Evolutionary conservation across 2,797 vertebrate genomes (phyloP).

Genomic region (Protonibea diacanthus): DNA sequence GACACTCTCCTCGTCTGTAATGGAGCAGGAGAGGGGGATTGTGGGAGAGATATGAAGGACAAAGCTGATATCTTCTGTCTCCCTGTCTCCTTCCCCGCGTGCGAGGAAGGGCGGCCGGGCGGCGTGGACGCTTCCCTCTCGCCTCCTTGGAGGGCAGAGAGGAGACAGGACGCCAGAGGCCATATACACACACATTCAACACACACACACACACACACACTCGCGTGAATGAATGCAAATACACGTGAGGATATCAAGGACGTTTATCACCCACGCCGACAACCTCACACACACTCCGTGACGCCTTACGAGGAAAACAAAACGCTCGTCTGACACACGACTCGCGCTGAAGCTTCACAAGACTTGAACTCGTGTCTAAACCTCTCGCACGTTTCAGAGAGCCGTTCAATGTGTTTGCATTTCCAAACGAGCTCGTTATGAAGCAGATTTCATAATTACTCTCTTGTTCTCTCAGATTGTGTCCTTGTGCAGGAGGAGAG

Average conservation of each 20-base stretch:
- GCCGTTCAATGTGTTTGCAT: too few relatives aligned
- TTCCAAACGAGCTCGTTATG: too few relatives aligned
- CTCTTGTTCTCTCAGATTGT: too few relatives aligned
- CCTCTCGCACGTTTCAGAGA: too few relatives aligned
- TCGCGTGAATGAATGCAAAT: constrained; percentile 9
- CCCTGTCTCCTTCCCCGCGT: constrained; percentile 38
- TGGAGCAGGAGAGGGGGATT: constrained; percentile 72
- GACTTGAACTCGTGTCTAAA: too few relatives aligned
- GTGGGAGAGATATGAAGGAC: constrained; percentile 72
- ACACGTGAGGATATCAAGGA: constrained; percentile 28
- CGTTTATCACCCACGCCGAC: neutral
- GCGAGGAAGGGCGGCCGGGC: constrained; percentile 29
- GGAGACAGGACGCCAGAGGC: constrained; percentile 67
- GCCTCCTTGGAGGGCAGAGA: constrained; percentile 69
- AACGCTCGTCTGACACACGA: neutral
- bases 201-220: constrained; percentile 15
- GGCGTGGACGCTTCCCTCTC: constrained; percentile 14
- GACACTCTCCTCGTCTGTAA: constrained; percentile 65
- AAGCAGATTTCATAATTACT: too few relatives aligned
- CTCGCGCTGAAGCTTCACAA: too few relatives aligned
- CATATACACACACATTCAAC: constrained; percentile 8
- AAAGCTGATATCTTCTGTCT: constrained; percentile 62
- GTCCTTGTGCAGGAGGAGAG: too few relatives aligned
- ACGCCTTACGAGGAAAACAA: neutral
- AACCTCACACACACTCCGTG: neutral